Base-by-base conservation (phyloP, 35 echinoderm and acorn worm species). In the Strongylocentrotus purpuratus region DNA sequence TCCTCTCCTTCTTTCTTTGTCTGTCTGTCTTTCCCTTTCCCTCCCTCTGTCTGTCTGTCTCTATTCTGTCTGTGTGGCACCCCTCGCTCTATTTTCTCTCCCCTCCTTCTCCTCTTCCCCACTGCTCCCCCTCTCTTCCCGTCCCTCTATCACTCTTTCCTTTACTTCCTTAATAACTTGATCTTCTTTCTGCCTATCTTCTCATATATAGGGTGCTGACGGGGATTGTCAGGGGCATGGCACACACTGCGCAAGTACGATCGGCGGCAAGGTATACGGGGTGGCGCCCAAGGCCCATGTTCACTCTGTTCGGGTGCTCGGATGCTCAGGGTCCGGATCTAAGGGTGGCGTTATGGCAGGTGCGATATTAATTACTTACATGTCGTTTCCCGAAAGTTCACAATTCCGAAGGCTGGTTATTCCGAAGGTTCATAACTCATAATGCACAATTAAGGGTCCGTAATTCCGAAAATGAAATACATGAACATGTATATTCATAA, bases 201-300 rank as follows among this genome's bases (percentile, higher is more conserved):
- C 41, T 95, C n/a, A 28, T 65, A 97, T 31, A 28, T 65, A 97
- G 97, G 97, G 97, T 60, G 88, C 96, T 47, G 98, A 94, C 18
- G 94, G 86, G 2, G 98, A 99, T 48, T 99, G 98, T 48, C 91
- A 93, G n/a, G 98, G 98, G 8, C 98, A 99, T 33, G 98, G 98
- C 17, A 99, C 98, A 8, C 98, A 99, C 61, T 97, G 96, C 55
- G 98, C 98, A 4, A 96, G 98, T 46, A 99, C 96, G 1, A 90
- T 96, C 18, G 96, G 87, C 17, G 96, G 98, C 11, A 89, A 71
- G 31, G 32, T 48, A 14, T 97, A 97, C 86, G 98, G 98, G 0
- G 96, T 99, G 8, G 98, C 98, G 25, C 97, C 96, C 18, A 95
- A 95, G 86, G 95, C 98, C 32, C 95, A 94, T 45, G 95, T 99